These are phyloP conservation scores for Paragorgia papillata DNA, from an alignment of 92 coral and sea anemone genomes.

Conservation along the genomic window DNA sequence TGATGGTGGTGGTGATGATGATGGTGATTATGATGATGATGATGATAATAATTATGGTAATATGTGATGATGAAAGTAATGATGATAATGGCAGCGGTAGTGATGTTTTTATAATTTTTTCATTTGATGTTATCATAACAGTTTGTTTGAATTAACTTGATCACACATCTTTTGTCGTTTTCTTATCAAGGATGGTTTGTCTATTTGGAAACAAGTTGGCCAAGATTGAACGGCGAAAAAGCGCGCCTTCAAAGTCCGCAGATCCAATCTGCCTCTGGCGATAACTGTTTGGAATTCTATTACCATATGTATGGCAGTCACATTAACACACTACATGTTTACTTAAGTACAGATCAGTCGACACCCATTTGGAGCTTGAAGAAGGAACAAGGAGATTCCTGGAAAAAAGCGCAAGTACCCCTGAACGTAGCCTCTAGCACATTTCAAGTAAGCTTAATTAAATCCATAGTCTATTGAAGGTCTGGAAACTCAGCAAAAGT, in stretches of 20 bases:
- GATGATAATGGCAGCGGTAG: too few species aligned
- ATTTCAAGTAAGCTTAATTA: constrained; percentile 1
- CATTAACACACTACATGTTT: constrained; percentile 70
- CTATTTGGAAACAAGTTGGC: constrained; percentile 86
- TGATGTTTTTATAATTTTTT: too few species aligned
- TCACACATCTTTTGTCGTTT: too few species aligned
- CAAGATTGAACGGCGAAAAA: constrained; percentile 76
- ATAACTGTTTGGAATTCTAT: constrained; percentile 79
- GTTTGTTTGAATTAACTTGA: too few species aligned
- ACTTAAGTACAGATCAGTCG: constrained; percentile 52
- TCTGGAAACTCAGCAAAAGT: too few species aligned
- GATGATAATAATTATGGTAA: too few species aligned
- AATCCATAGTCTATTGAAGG: too few species aligned
- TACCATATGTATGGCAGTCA: constrained; percentile 82
- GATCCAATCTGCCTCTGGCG: constrained; percentile 51
- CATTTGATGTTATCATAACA: too few species aligned
- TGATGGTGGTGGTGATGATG: too few species aligned
- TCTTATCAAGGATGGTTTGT: constrained; percentile 64
- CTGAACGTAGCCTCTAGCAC: background rate
- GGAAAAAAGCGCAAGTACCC: constrained; percentile 60
- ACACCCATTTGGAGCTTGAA: constrained; percentile 63
- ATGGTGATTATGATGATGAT: too few species aligned
- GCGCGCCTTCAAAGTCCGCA: constrained; percentile 76
- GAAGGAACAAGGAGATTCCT: constrained; percentile 61
- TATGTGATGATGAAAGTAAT: too few species aligned